Base-by-base conservation (phyloP, 2,113 vertebrate genomes). In the Arothron firmamentum region DNA sequence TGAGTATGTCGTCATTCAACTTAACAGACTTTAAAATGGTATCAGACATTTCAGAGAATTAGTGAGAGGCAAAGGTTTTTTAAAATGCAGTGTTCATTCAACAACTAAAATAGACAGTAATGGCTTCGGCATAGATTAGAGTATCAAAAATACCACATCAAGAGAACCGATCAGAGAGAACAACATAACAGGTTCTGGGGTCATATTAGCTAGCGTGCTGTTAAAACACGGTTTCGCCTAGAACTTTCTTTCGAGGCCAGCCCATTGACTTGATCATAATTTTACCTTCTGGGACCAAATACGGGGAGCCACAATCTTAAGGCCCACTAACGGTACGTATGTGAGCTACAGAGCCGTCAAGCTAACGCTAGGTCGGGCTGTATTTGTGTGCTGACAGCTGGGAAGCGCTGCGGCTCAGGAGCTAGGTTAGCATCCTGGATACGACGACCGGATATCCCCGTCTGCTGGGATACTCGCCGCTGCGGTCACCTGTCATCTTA, bases 301-400 rank as follows among this genome's bases (percentile, higher is more conserved):
- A 51, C 0, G 1, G 19, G 0, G 17, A 31, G 10, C 6, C 1
- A 17, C 17, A 5, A n/a, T 19, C 3, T 14, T 21, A 34, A 28
- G 13, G 7, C 20, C 16, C 5, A 5, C 25, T 43, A 23, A 4
- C 16, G 14, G 6, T n/a, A 14, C 5, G 43, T 1, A 21, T 21
- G 1, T 6, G 25, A 21, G 64, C 59, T 23, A 50, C 13, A 15
- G 52, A 23, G 11, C 31, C 68, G 47, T 14, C 0, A 25, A 62
- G 67, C 75, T 64, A 43, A 34, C 17, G 74, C 66, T 62, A n/a
- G 17, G 62, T 43, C 56, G 9, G 66, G 20, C 23, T 68, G 54
- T 67, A 66, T 17, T 49, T 41, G 59, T 57, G 50, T 72, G 77
- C 78, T 88, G 87, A 85, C 86, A 87, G 83, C 72, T 72, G 78